Percentiles rank a stretch among this genome's conserved stretches.
These are phyloP conservation scores for Polydesmus complanatus DNA, from an alignment of 2,888 invertebrate genomes.

Conservation along the genomic window DNA sequence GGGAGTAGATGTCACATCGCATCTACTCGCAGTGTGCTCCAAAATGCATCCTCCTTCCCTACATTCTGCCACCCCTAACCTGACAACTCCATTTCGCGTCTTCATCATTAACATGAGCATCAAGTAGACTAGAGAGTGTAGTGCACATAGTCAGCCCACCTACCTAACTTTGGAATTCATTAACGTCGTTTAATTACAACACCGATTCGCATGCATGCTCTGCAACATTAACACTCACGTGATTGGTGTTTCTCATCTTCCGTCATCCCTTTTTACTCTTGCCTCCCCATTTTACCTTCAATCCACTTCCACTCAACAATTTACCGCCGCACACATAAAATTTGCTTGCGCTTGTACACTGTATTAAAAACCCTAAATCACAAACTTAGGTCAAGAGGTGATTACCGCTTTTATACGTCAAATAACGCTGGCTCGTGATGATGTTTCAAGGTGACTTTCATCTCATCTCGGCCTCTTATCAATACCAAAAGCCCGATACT, in stretches of 20 bases:
- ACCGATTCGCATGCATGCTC: background rate
- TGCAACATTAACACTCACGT: too few species aligned
- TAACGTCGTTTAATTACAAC: background rate
- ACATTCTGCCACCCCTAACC: background rate
- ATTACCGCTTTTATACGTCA: too few species aligned
- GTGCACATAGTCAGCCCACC: background rate
- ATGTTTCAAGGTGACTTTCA: background rate
- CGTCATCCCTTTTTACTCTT: too few species aligned
- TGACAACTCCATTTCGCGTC: background rate
- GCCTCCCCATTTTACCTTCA: too few species aligned
- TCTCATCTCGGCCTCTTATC: too few species aligned
- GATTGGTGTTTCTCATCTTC: too few species aligned
- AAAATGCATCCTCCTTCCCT: background rate
- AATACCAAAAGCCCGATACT: too few species aligned
- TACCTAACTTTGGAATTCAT: background rate
- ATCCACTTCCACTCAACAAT: too few species aligned
- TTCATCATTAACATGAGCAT: background rate
- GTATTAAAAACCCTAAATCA: background rate
- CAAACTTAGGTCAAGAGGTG: background rate
- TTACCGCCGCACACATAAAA: background rate
- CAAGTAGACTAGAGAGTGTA: background rate
- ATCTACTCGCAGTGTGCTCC: background rate
- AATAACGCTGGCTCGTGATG: too few species aligned
- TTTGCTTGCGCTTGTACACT: background rate
- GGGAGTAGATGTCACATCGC: background rate